Percentiles rank a stretch among this genome's conserved stretches.
phyloP scores from a whole-genome alignment of 2,113 vertebrate genomes.

The Phyllostomus discolor region DNA sequence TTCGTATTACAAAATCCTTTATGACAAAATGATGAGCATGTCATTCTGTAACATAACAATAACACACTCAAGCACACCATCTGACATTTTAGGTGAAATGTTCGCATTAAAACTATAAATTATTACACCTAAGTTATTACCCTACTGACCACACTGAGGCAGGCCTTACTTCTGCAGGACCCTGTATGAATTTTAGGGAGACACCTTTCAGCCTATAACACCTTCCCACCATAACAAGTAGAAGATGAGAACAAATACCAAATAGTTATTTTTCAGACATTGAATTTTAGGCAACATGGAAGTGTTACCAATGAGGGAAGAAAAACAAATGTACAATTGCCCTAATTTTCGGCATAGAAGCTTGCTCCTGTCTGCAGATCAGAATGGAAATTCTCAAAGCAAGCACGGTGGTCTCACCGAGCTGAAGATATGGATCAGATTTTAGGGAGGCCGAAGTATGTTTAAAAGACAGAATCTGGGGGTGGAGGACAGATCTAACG shows the following conservation, averaged over 20 bases:
- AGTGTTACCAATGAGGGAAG: not conserved
- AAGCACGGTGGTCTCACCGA: not conserved
- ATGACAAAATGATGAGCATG: no score
- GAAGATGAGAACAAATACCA: not conserved
- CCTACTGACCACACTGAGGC: no score
- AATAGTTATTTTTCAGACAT: not conserved
- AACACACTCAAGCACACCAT: no score
- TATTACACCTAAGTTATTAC: no score
- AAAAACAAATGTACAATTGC: not conserved
- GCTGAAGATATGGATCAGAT: not conserved
- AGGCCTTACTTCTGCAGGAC: no score
- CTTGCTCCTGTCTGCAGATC: not conserved
- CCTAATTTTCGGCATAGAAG: not conserved
- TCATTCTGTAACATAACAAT: no score
- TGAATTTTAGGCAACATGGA: not conserved
- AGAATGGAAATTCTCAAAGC: not conserved
- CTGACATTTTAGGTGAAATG: no score
- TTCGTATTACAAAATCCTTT: no score
- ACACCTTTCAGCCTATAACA: not conserved
- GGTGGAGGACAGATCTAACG: not conserved
- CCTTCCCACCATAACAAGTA: not conserved
- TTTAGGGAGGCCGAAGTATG: not conserved
- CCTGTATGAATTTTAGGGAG: not conserved
- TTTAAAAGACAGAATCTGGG: not conserved
- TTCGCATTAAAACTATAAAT: no score